Evolutionary conservation across 1,140 invertebrate genomes (phyloP).

Genomic region (Caenorhabditis latens): DNA sequence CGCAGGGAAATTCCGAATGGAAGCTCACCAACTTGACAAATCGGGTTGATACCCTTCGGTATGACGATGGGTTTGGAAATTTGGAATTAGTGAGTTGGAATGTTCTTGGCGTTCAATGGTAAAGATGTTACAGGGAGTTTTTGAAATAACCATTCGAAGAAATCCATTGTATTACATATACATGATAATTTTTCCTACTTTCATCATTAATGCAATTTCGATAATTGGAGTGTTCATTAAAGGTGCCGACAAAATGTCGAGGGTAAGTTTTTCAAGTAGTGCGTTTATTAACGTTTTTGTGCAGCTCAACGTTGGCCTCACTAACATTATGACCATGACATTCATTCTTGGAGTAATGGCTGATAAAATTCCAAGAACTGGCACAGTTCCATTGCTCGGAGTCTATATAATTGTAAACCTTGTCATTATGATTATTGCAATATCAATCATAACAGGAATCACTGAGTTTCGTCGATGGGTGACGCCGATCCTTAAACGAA

Average conservation of each 20-base stretch:
- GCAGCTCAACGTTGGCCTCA: slow-evolving; percentile 14
- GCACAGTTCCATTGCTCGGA: slow-evolving; percentile 6
- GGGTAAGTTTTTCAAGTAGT: background rate
- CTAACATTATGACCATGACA: slow-evolving; percentile 42
- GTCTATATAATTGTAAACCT: slow-evolving; percentile 8
- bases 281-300: too few relatives aligned
- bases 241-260: slow-evolving; percentile 19
- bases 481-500: background rate
- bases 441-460: background rate
- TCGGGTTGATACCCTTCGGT: background rate
- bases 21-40: background rate
- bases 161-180: slow-evolving; percentile 23
- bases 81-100: background rate
- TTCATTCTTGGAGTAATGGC: slow-evolving; percentile 21
- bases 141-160: background rate
- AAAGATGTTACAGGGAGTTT: background rate
- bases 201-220: background rate
- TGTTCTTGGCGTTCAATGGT: background rate
- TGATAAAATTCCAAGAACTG: slow-evolving; percentile 30
- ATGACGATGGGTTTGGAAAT: slow-evolving; percentile 4
- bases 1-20: slow-evolving; percentile 3
- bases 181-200: slow-evolving; percentile 22
- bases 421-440: slow-evolving; percentile 27
- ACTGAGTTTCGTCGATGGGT: slow-evolving; percentile 6
- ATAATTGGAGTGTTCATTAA: slow-evolving; percentile 14